A percentile compares a stretch with the other conserved stretches of the same genome.
Evolutionary conservation across 2,113 vertebrate genomes (phyloP).

Genomic region (Puma concolor): DNA sequence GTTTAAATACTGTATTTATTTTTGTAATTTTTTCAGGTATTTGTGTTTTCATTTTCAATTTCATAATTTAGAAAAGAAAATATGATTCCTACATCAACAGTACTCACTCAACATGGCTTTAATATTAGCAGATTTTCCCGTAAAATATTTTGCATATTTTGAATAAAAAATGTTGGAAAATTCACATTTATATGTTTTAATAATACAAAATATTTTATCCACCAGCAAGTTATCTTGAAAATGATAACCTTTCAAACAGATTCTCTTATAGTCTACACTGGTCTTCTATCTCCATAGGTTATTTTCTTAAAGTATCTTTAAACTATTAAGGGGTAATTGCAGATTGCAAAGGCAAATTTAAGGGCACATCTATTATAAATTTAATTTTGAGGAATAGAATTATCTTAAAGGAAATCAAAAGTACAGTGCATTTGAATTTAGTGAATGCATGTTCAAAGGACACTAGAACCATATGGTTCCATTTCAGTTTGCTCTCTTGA

Average conservation of each 20-base stretch:
- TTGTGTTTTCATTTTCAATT: neutral
- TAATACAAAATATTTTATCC: neutral
- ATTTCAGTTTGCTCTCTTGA: constrained; percentile 47
- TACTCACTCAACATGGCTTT: neutral
- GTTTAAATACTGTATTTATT: neutral
- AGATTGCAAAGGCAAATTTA: constrained; percentile 25
- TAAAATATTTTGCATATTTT: neutral
- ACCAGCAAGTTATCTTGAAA: neutral
- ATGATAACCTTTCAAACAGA: neutral
- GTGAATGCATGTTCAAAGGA: neutral
- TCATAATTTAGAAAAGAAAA: neutral
- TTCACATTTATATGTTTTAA: neutral
- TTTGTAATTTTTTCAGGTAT: neutral
- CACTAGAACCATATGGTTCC: neutral
- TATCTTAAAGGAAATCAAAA: constrained; percentile 41
- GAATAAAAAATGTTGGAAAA: neutral
- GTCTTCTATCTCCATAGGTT: neutral
- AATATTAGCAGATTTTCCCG: neutral
- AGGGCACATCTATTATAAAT: neutral
- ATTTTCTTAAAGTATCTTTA: neutral
- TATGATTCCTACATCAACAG: neutral
- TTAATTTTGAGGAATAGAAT: constrained; percentile 41
- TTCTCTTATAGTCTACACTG: neutral
- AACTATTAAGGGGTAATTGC: neutral
- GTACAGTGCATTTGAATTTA: constrained; percentile 21